A percentile compares a stretch with the other conserved stretches of the same genome.
phyloP scores from a whole-genome alignment of 2,113 vertebrate genomes.

The Tiliqua scincoides region DNA sequence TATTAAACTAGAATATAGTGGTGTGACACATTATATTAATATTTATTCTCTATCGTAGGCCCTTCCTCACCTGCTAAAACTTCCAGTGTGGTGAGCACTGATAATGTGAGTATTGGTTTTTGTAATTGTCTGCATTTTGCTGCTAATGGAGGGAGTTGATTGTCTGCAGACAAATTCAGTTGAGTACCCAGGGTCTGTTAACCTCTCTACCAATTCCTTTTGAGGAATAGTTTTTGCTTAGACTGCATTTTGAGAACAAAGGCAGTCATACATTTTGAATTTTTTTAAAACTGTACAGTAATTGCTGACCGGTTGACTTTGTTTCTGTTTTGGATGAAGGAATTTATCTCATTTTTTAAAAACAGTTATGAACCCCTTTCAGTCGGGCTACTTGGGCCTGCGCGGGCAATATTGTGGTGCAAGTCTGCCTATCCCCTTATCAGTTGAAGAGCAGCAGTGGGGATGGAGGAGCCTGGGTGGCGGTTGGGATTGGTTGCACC shows the following conservation, averaged over 20 bases:
- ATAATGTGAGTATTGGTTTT: conserved; percentile 3
- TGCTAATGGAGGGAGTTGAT: neutral
- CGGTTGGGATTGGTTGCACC: too few species aligned
- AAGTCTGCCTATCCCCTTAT: too few species aligned
- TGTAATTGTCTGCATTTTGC: neutral
- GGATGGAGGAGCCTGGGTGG: too few species aligned
- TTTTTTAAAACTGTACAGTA: neutral
- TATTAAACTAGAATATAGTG: neutral
- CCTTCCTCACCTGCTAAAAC: conserved; percentile 95
- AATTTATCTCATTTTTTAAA: neutral
- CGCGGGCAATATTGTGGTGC: too few species aligned
- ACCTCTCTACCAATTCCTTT: neutral
- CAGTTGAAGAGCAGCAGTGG: too few species aligned
- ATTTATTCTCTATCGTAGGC: conserved; percentile 80
- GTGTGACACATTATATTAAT: conserved; percentile 9
- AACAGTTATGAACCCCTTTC: too few species aligned
- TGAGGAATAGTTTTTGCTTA: neutral
- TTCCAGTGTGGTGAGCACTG: conserved; percentile 90
- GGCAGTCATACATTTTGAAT: neutral
- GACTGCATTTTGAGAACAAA: neutral
- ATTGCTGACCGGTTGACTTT: neutral
- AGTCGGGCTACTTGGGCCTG: too few species aligned
- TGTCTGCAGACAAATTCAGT: neutral
- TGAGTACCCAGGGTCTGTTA: neutral
- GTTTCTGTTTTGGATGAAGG: neutral